Conservation (phyloP, 2,113 vertebrate genomes). For the Podarcis cretensis region DNA sequence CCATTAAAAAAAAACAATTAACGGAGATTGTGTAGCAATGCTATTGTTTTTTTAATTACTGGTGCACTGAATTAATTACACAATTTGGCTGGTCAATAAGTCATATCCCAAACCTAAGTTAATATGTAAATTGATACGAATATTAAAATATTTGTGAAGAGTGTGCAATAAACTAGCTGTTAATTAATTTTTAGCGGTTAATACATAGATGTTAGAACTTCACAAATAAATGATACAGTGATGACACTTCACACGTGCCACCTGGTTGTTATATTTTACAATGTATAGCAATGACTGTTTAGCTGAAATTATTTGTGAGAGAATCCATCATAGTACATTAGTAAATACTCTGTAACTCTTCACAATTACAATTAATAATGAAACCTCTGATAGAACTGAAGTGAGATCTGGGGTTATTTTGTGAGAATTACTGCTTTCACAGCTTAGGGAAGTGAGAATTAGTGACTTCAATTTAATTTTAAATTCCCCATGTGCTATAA, state of each 20-base stretch:
- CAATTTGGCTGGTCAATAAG: conserved; percentile 29
- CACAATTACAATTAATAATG: conserved; percentile 5
- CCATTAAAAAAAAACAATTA: not conserved
- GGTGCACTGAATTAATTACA: conserved; percentile 24
- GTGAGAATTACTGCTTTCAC: conserved; percentile 30
- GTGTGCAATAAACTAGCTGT: conserved; percentile 34
- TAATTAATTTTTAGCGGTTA: conserved; percentile 44
- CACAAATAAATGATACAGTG: conserved; percentile 22
- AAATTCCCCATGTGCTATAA: conserved; percentile 40
- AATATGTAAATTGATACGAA: conserved; percentile 25
- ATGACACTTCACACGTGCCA: conserved; percentile 33
- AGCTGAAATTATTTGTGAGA: conserved; percentile 26
- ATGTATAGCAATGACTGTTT: conserved; percentile 38
- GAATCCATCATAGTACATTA: conserved; percentile 8
- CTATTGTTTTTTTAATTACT: conserved; percentile 4
- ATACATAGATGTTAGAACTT: conserved; percentile 29
- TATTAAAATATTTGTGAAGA: conserved; percentile 41
- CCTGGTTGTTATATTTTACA: conserved; percentile 34
- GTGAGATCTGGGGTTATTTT: conserved; percentile 24
- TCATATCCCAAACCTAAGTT: not conserved
- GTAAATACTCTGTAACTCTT: conserved; percentile 46
- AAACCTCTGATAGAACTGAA: conserved; percentile 22
- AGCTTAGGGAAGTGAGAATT: conserved; percentile 19
- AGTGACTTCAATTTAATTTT: conserved; percentile 29
- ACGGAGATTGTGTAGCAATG: not conserved